Evolutionary conservation across 2,888 invertebrate genomes (phyloP).

Genomic region (Lepetodrilus schrolli): DNA sequence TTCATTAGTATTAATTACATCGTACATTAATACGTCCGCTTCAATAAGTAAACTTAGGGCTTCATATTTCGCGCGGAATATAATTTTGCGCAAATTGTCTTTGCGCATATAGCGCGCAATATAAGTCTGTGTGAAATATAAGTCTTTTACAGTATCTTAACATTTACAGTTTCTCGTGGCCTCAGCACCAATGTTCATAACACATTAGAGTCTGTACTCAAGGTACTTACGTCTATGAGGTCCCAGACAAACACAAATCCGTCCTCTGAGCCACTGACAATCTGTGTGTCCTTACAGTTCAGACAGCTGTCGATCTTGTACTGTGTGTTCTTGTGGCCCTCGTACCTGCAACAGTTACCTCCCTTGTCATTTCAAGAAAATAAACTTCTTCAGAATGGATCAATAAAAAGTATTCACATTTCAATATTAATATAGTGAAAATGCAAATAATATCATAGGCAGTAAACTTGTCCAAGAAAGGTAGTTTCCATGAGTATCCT

Average conservation of each 20-base stretch:
- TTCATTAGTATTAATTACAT: too few species aligned
- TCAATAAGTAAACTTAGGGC: too few species aligned
- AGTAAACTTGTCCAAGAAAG: too few species aligned
- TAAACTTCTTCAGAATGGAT: not conserved
- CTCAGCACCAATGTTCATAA: not conserved
- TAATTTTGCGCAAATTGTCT: too few species aligned
- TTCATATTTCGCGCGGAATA: too few species aligned
- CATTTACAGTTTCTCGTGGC: not conserved
- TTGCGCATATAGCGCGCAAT: too few species aligned
- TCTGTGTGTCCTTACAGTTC: conserved; percentile 87
- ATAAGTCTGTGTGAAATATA: too few species aligned
- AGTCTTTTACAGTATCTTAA: too few species aligned
- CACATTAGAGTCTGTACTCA: not conserved
- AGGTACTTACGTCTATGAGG: conserved; percentile 80
- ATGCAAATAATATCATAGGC: not conserved
- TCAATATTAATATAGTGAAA: not conserved
- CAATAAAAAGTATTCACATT: not conserved
- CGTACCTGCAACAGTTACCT: conserved; percentile 83
- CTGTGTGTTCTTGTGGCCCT: conserved; percentile 88
- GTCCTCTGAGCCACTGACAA: conserved; percentile 92
- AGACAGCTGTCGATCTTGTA: conserved; percentile 91
- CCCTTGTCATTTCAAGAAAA: not conserved
- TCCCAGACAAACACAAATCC: conserved; percentile 93
- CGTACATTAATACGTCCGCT: too few species aligned
- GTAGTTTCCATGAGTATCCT: too few species aligned